These are phyloP conservation scores for Colostygia pectinataria DNA, from an alignment of 2,888 invertebrate genomes.

Conservation along the genomic window DNA sequence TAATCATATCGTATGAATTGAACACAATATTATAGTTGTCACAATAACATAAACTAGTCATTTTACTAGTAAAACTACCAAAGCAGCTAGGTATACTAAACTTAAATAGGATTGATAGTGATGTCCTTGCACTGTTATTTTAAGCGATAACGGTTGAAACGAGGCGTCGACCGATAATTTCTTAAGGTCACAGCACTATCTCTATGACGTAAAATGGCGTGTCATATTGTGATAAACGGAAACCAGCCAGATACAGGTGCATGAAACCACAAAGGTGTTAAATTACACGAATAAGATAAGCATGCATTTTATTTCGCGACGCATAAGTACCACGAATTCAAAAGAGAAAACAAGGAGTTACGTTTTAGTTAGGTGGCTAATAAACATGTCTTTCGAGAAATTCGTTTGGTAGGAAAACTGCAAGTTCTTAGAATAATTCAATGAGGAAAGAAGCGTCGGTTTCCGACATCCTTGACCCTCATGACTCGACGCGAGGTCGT, in stretches of 20 bases:
- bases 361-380: neutral
- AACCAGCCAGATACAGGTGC: conserved; percentile 50
- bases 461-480: conserved; percentile 52
- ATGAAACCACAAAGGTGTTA: conserved; percentile 28
- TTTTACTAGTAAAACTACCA: too few relatives aligned
- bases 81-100: too few relatives aligned
- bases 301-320: conserved; percentile 21
- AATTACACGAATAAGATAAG: conserved; percentile 13
- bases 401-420: neutral
- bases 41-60: too few relatives aligned
- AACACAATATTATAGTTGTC: too few relatives aligned
- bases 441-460: conserved; percentile 42
- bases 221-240: conserved; percentile 55
- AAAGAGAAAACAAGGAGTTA: neutral
- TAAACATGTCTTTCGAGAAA: conserved; percentile 2
- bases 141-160: conserved; percentile 62
- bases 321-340: conserved; percentile 19
- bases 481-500: conserved; percentile 47
- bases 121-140: conserved; percentile 69
- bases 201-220: conserved; percentile 60
- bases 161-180: conserved; percentile 81
- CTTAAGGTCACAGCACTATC: conserved; percentile 78
- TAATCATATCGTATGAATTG: too few relatives aligned
- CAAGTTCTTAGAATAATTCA: conserved; percentile 7
- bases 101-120: conserved; percentile 39